Conservation (phyloP, 2,113 vertebrate genomes). For the Tilapia sparmanii region DNA sequence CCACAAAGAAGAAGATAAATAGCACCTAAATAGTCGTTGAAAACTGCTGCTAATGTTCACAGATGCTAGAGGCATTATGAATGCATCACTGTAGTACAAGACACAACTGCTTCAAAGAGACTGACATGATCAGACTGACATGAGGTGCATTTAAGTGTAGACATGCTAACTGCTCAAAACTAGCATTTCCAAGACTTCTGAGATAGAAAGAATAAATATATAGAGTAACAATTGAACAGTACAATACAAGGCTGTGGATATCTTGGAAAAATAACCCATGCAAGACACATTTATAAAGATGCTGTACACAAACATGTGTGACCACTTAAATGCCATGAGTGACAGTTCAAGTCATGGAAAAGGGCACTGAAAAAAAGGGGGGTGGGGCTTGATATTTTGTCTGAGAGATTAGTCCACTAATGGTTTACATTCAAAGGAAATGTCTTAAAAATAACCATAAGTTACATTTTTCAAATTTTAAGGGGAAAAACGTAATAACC, state of each 20-base stretch:
- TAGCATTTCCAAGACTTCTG: constrained; percentile 41
- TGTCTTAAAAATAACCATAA: constrained; percentile 5
- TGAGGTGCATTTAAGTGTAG: constrained; percentile 33
- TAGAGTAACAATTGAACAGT: constrained; percentile 52
- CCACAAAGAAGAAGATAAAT: constrained; percentile 34
- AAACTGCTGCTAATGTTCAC: constrained; percentile 34
- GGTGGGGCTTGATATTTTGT: constrained; percentile 2
- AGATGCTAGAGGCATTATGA: constrained; percentile 37
- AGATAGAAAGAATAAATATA: constrained; percentile 49
- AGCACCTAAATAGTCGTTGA: constrained; percentile 53
- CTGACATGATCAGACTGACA: constrained; percentile 40
- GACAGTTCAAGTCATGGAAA: constrained; percentile 57
- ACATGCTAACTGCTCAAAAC: constrained; percentile 56
- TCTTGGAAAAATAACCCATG: constrained; percentile 47
- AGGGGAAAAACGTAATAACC: neutral
- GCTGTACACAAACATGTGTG: constrained; percentile 43
- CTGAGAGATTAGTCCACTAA: neutral
- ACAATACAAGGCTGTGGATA: constrained; percentile 60
- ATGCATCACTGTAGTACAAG: constrained; percentile 33
- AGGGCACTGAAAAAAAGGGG: constrained; percentile 13
- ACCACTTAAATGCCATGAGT: constrained; percentile 20
- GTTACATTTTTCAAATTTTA: neutral
- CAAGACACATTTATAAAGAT: constrained; percentile 56
- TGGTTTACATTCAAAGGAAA: constrained; percentile 64
- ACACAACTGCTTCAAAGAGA: constrained; percentile 34